Evolutionary conservation across 2,888 invertebrate genomes (phyloP).

Genomic region (Drosophila differens): DNA sequence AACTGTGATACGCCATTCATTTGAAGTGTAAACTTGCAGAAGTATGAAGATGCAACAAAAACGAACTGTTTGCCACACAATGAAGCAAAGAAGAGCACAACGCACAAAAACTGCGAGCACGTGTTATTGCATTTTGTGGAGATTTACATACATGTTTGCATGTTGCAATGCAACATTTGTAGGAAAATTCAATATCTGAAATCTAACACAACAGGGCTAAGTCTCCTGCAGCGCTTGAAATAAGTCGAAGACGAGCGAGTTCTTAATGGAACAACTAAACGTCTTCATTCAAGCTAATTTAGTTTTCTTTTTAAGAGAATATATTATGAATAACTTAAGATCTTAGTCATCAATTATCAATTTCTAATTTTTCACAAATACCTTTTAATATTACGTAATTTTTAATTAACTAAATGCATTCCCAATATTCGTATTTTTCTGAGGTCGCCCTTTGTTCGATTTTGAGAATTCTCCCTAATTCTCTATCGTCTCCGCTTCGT

Average conservation of each 20-base stretch:
- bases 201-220: neutral
- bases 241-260: neutral
- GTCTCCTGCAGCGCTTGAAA: neutral
- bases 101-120: constrained; percentile 32
- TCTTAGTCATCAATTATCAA: no score
- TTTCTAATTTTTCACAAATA: no score
- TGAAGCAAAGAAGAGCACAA: constrained; percentile 26
- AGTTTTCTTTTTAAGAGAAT: neutral
- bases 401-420: neutral
- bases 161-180: constrained; percentile 7
- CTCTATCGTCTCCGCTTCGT: neutral
- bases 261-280: neutral
- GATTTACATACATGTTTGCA: constrained; percentile 47
- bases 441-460: neutral
- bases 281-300: neutral
- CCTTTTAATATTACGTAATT: neutral
- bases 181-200: neutral
- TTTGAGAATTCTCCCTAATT: neutral
- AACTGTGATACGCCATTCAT: constrained; percentile 33
- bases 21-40: constrained; percentile 66
- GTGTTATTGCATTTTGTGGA: constrained; percentile 64
- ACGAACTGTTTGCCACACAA: constrained; percentile 43
- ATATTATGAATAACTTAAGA: neutral
- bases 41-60: constrained; percentile 26
- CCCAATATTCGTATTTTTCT: neutral